Base-by-base conservation (phyloP, 2,113 vertebrate genomes). In the Cyprinodon brontotheroides region DNA sequence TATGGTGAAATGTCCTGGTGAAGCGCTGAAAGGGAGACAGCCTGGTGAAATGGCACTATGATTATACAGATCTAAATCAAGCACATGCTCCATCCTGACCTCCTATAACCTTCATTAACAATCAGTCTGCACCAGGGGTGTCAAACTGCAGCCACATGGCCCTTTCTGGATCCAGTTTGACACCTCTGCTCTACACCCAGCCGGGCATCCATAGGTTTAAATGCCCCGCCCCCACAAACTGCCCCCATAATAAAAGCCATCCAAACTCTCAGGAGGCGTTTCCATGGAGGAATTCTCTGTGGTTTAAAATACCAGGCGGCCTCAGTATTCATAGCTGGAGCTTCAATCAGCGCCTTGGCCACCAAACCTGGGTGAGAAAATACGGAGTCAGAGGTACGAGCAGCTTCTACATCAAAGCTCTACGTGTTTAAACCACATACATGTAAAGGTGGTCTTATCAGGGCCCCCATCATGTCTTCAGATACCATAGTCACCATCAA, bases 201-300 rank as follows among this genome's bases (percentile, higher is more conserved):
- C 41, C 37, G 41, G 61, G 39, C 61, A 62, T 63, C 75, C 68
- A 40, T 61, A 63, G 57, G 64, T 59, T 61, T 37, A 47, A 65
- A 71, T 71, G 61, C 73, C 86, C 29, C 78, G 50, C 77, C 65
- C 11, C 40, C 57, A 73, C 36, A 67, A 43, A 53, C 13, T 38
- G 50, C 76, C 13, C 48, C 17, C 1, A 12, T 22, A 57, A 12
- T 11, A 41, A 59, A 62, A 57, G 59, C 76, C 76, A 59, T 50
- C 82, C 75, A 78, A 43, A 65, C 40, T 53, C 73, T 72, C 78
- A 79, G 76, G 76, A 80, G 74, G 84, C 38, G 79, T 61, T 70
- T 63, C 36, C 66, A 40, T 43, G 65, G 3, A 82, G 82, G 75
- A 88, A 87, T 84, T 37, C 78, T 79, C 85, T 88, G 87, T 91